Evolutionary conservation across 2,888 invertebrate species (phyloP).

Genomic region (Agapostemon virescens): DNA sequence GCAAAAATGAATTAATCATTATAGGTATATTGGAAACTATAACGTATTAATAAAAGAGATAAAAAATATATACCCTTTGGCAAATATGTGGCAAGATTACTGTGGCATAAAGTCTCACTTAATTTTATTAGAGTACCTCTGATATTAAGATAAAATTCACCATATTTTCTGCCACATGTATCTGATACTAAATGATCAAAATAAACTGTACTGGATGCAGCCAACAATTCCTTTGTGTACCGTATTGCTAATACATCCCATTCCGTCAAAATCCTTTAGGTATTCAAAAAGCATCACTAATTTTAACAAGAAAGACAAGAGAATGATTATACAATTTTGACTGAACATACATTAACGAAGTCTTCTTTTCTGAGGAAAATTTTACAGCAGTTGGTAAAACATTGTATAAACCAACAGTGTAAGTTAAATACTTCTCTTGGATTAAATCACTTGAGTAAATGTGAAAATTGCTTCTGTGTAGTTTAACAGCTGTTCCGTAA

Average conservation of each 20-base stretch:
- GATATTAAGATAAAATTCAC: conserved; percentile 74
- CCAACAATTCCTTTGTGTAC: conserved; percentile 67
- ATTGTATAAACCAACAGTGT: conserved; percentile 61
- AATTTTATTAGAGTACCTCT: conserved; percentile 68
- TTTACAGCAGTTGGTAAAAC: conserved; percentile 58
- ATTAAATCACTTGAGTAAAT: conserved; percentile 40
- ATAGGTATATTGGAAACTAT: background rate
- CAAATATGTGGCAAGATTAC: conserved; percentile 68
- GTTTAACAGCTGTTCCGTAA: conserved; percentile 61
- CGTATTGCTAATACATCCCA: conserved; percentile 69
- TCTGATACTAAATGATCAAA: conserved; percentile 68
- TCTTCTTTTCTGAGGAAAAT: conserved; percentile 10
- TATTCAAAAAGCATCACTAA: background rate
- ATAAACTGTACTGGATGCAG: conserved; percentile 63
- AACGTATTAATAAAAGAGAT: background rate
- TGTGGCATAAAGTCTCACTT: conserved; percentile 66
- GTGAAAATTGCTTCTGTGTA: conserved; percentile 57
- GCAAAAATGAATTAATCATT: conserved; percentile 9
- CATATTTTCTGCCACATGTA: conserved; percentile 65
- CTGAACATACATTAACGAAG: conserved; percentile 45
- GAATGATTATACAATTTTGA: background rate
- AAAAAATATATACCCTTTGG: conserved; percentile 54
- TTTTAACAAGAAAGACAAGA: background rate
- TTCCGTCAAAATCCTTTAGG: conserved; percentile 48
- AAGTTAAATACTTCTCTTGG: conserved; percentile 59